phyloP scores from a whole-genome alignment of 1,140 invertebrate species.

The Macrocentrus cingulum region DNA sequence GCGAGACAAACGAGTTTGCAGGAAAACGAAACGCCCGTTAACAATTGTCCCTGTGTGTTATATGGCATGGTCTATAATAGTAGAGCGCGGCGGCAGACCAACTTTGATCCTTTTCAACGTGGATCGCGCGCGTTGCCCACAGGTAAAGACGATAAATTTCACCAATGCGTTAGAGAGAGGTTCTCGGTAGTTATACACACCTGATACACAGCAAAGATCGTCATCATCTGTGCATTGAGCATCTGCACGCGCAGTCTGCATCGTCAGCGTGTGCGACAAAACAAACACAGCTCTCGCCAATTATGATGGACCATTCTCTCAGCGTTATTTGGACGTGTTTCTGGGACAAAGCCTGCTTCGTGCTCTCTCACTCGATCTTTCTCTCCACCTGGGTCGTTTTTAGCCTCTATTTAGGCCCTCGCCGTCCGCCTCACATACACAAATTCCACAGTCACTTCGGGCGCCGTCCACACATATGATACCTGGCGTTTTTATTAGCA shows the following conservation, averaged over 20 bases:
- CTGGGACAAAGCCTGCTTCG: conserved; percentile 42
- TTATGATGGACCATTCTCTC: conserved; percentile 41
- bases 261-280: conserved; percentile 40
- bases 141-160: conserved; percentile 36
- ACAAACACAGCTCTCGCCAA: conserved; percentile 54
- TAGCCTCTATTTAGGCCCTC: conserved; percentile 19
- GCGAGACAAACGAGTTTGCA: conserved; percentile 20
- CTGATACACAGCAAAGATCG: no score
- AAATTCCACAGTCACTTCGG: conserved; percentile 15
- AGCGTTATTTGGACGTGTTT: conserved; percentile 47
- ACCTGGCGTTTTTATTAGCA: conserved; percentile 28
- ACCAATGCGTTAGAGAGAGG: conserved; percentile 28
- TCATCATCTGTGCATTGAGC: no score
- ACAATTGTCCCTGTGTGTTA: background rate
- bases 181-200: background rate
- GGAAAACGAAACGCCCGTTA: conserved; percentile 10
- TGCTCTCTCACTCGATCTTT: conserved; percentile 32
- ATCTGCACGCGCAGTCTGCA: conserved; percentile 16
- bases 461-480: conserved; percentile 22
- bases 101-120: no score
- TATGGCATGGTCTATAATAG: no score
- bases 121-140: no score
- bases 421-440: conserved; percentile 12
- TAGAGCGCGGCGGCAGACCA: no score
- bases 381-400: background rate